A percentile compares a stretch with the other conserved stretches of the same genome.
phyloP scores from a whole-genome alignment of 2,888 invertebrate genomes.

The Pollenia amentaria region DNA sequence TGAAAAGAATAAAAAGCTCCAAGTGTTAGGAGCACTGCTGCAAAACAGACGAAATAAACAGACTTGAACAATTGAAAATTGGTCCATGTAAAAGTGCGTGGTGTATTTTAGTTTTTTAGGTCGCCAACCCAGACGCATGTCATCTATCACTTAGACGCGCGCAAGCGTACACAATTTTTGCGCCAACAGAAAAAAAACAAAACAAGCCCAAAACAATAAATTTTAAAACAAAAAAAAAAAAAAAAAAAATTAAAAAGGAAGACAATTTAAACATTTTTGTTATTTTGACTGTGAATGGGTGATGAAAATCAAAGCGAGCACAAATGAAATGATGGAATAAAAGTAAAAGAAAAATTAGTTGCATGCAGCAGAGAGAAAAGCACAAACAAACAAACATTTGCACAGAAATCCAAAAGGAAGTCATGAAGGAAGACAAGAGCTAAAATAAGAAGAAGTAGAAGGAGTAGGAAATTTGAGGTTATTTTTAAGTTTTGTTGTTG shows the following conservation, averaged over 20 bases:
- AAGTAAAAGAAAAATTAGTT: constrained; percentile 48
- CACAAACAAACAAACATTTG: neutral
- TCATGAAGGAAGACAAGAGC: neutral
- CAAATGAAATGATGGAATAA: constrained; percentile 24
- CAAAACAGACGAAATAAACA: constrained; percentile 11
- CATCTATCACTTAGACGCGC: constrained; percentile 74
- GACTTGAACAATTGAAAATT: constrained; percentile 65
- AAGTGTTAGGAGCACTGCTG: constrained; percentile 35
- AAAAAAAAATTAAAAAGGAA: constrained; percentile 33
- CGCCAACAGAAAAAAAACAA: constrained; percentile 36
- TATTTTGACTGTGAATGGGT: constrained; percentile 36
- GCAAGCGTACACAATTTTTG: constrained; percentile 47
- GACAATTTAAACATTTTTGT: constrained; percentile 57
- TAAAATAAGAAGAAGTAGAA: neutral
- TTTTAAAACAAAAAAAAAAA: constrained; percentile 21
- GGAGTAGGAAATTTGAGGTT: constrained; percentile 35
- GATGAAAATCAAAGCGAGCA: constrained; percentile 59
- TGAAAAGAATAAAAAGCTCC: constrained; percentile 33
- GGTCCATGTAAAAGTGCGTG: constrained; percentile 71
- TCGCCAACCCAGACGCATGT: constrained; percentile 74
- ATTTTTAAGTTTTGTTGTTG: constrained; percentile 18
- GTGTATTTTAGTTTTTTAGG: constrained; percentile 64
- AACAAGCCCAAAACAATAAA: constrained; percentile 68
- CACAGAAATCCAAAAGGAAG: neutral
- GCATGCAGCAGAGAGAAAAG: constrained; percentile 28